Conservation (phyloP, 2,888 invertebrate genomes). For the Caenorhabditis imperialis region DNA sequence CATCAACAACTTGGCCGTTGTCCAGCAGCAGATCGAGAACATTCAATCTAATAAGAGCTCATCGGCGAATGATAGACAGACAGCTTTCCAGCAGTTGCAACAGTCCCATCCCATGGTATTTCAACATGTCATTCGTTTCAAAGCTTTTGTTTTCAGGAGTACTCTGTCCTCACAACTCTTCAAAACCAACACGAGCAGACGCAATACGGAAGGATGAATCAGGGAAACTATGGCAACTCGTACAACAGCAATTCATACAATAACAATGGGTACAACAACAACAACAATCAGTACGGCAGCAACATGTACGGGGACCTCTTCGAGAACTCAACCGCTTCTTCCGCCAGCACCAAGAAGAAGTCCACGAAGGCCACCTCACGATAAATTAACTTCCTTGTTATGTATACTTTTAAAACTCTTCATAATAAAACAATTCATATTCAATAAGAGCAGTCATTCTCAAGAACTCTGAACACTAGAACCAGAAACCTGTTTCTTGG, state of each 20-base stretch:
- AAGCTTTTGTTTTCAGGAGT: constrained; percentile 26
- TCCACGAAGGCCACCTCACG: constrained; percentile 6
- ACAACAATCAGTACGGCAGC: constrained; percentile 9
- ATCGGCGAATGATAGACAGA: constrained; percentile 23
- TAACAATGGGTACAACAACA: background rate
- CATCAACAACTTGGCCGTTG: constrained; percentile 20
- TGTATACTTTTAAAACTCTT: background rate
- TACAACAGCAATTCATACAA: too few species aligned
- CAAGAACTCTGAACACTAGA: too few species aligned
- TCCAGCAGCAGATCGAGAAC: constrained; percentile 23
- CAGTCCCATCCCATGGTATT: constrained; percentile 27
- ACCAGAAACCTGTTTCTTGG: too few species aligned
- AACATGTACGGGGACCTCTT: constrained; percentile 17
- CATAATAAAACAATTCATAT: too few species aligned
- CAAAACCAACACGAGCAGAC: constrained; percentile 31
- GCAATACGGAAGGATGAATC: constrained; percentile 15
- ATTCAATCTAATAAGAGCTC: constrained; percentile 38
- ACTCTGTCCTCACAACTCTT: constrained; percentile 24
- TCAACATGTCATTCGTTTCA: background rate
- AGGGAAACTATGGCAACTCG: constrained; percentile 9
- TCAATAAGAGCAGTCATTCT: too few species aligned
- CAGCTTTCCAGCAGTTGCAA: constrained; percentile 18
- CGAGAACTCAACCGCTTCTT: constrained; percentile 15
- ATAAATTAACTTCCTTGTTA: constrained; percentile 10
- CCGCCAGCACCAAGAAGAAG: constrained; percentile 21